Base-by-base conservation (phyloP, 2,113 vertebrate species). In the Nansenia antarctica region DNA sequence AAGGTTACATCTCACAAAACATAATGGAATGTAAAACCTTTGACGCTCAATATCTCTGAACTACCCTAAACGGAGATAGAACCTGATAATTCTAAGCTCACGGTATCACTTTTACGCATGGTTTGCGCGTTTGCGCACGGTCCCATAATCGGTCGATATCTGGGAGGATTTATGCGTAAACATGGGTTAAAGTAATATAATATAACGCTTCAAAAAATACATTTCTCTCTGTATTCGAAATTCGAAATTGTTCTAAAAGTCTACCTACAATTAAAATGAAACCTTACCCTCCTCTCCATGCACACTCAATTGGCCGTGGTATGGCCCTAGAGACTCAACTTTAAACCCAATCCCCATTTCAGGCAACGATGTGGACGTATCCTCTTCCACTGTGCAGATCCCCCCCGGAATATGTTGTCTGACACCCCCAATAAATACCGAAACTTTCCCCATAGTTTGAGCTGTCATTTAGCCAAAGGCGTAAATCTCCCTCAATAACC, bases 371-470 rank as follows among this genome's bases (percentile, higher is more conserved):
- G 88, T 47, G 55, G 89, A 82, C 55, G 90, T 82, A 8, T 24
- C 58, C 65, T 93, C 93, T 77, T 93, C 93, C 79, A 89, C 80
- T 6, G 88, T 75, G 76, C 90, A 93, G 70, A 90, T 82, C 73
- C 87, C 89, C 62, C 93, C 91, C 39, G 92, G 85, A 70, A 94
- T 81, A 76, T 88, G 82, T 64, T 93, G 91, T 54, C 89, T 85
- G 42, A 93, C 82, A 65, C 92, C 88, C 73, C 89, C 82, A 61
- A 95, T 87, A 77, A 91, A 91, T 86, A 91, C 90, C 32, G 89
- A 89, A 60, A 94, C 90, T 88, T 94, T 94, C 72, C 95, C 94
- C 52, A 87, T 83, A 42, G 87, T 74, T 85, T 93, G 94, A 69
- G 93, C 90, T 30, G 92, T 92, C 94, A 96, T 96, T 80, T 93